Evolutionary conservation across 2,888 invertebrate genomes (phyloP).

Genomic region (Venusia cambrica): DNA sequence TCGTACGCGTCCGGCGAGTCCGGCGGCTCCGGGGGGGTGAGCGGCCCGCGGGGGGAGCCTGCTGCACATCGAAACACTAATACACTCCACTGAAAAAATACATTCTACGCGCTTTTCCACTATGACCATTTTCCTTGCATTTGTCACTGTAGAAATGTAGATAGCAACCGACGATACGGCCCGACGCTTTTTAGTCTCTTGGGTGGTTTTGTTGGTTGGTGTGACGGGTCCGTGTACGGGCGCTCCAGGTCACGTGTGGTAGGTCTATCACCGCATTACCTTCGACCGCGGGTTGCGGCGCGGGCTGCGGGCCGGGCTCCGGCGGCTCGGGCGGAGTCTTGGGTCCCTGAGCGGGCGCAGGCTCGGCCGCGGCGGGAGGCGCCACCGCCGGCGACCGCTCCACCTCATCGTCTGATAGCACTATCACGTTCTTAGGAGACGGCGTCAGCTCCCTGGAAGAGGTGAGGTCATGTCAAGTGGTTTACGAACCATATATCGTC

Average conservation of each 20-base stretch:
- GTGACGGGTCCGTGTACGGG: too few relatives aligned
- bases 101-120: too few relatives aligned
- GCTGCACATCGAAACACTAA: neutral
- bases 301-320: slow-evolving; percentile 85
- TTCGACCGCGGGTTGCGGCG: slow-evolving; percentile 77
- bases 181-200: too few relatives aligned
- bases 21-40: slow-evolving; percentile 80
- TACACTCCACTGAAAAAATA: too few relatives aligned
- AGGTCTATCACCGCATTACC: too few relatives aligned
- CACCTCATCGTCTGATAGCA: slow-evolving; percentile 90
- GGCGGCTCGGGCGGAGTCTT: slow-evolving; percentile 83
- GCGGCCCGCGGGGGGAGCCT: slow-evolving; percentile 84
- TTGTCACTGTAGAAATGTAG: too few relatives aligned
- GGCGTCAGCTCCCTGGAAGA: slow-evolving; percentile 90
- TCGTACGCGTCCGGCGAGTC: slow-evolving; percentile 92
- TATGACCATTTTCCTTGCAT: too few relatives aligned
- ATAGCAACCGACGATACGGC: too few relatives aligned
- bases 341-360: slow-evolving; percentile 47
- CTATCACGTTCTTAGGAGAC: slow-evolving; percentile 90
- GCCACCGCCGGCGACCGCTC: slow-evolving; percentile 64
- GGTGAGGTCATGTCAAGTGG: too few relatives aligned
- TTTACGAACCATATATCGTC: too few relatives aligned
- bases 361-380: slow-evolving; percentile 27
- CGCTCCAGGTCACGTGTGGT: too few relatives aligned
- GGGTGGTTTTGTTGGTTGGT: too few relatives aligned